Evolutionary conservation across 30 jellyfish, hydroid and myxozoan species (phyloP).

Genomic region (Mastigias papua): DNA sequence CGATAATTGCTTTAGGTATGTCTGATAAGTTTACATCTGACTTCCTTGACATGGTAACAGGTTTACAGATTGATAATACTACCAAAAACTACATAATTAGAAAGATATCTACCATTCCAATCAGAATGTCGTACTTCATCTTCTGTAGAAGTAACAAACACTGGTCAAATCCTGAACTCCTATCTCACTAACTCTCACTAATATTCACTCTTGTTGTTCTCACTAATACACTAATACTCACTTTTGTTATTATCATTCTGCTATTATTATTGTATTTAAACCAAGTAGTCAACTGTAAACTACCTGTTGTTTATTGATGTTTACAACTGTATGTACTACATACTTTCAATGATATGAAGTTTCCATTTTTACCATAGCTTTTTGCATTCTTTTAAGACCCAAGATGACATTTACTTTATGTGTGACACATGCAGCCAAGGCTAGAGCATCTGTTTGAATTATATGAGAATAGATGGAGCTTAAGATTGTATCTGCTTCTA

Average conservation of each 20-base stretch:
- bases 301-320: not conserved
- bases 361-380: no score
- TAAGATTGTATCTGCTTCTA: no score
- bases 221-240: no score
- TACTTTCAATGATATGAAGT: not conserved
- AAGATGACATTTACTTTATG: no score
- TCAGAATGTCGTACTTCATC: not conserved
- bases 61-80: not conserved
- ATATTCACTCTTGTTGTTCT: not conserved
- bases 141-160: not conserved
- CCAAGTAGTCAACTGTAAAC: not conserved
- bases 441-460: no score
- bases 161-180: not conserved
- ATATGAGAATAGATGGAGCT: no score
- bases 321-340: conserved; percentile 3
- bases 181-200: not conserved
- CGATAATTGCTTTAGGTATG: not conserved
- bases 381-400: no score
- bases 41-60: not conserved
- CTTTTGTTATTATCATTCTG: no score
- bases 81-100: not conserved
- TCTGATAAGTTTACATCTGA: not conserved
- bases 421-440: no score
- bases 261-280: no score
- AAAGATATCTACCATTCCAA: not conserved